Conservation (phyloP, 1,140 invertebrate species). For the Prorops nasuta region DNA sequence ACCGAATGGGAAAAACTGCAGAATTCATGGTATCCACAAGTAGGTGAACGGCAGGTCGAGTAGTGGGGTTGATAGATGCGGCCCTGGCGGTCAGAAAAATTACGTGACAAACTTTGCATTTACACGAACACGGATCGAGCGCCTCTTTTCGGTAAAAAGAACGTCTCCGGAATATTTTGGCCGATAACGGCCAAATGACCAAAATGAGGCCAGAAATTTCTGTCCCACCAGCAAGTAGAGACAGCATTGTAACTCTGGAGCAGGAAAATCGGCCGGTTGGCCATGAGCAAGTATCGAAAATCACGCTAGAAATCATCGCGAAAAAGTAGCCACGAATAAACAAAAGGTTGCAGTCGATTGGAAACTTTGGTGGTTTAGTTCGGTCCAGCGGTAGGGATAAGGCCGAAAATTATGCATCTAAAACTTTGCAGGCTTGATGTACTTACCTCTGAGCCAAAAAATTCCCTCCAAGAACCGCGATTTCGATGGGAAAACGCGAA, state of each 20-base stretch:
- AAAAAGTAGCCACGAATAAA: constrained; percentile 49
- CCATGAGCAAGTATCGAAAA: constrained; percentile 16
- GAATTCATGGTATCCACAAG: constrained; percentile 15
- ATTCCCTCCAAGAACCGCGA: constrained; percentile 35
- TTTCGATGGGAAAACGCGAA: constrained; percentile 38
- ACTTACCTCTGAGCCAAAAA: constrained; percentile 48
- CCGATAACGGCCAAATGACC: constrained; percentile 27
- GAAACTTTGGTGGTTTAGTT: constrained; percentile 28
- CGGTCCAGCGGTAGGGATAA: background rate
- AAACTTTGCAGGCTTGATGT: constrained; percentile 4
- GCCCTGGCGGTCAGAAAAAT: constrained; percentile 44
- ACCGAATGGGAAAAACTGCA: constrained; percentile 16
- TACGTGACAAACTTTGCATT: constrained; percentile 53
- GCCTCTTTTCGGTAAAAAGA: constrained; percentile 18
- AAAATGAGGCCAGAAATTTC: constrained; percentile 17
- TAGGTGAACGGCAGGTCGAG: constrained; percentile 12
- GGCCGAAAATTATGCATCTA: constrained; percentile 1
- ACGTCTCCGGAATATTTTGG: constrained; percentile 35
- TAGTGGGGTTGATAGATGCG: constrained; percentile 35
- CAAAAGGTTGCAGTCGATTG: constrained; percentile 43
- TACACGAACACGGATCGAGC: constrained; percentile 36
- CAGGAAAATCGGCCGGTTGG: constrained; percentile 18
- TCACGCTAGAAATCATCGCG: constrained; percentile 24
- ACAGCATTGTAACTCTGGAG: constrained; percentile 19
- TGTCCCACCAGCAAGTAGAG: constrained; percentile 12